Evolutionary conservation across 2,113 vertebrate species (phyloP), one percentile per base, ranked within the genome.

Genomic region (Pampusana beccarii): DNA sequence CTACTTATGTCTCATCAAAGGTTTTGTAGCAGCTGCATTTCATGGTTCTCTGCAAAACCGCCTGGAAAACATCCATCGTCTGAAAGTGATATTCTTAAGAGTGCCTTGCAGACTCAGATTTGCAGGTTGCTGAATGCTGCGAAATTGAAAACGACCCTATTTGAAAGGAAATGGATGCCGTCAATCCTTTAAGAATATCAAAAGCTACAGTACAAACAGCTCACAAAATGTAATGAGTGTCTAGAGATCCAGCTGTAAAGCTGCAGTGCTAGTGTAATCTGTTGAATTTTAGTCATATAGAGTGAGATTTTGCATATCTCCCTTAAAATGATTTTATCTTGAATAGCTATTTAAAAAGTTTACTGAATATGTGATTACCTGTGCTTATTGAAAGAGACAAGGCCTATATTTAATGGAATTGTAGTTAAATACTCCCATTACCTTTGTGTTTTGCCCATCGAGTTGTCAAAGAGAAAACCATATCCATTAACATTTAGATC

Each of bases 1-100:
- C 97, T 97, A 84, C 96, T 97, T 95, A 95, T 17, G 88, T 77
- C 79, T 97, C 97, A 97, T 98, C 97, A 98, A 96, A 98, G 92
- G 64, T 93, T 97, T 97, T 38, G 42, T 91, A 96, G 94, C 94
- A 95, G 97, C 92, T 96, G 96, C 87, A 86, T 95, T 97, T 97
- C 93, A 85, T 90, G 95, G 74, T 95, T 98, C 80, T 97, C 40
- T 84, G 61, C 86, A 95, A 97, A 97, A 93, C 92, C 97, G 97
- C 96, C 97, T 96, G 97, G 90, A 96, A 92, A 90, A 95, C 86
- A 95, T 93, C 88, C 31, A 19, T 95, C 57, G 53, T 97, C 96
- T 96, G 97, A 97, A 95, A 98, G 88, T 90, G 95, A 92, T 96
- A 97, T 95, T 96, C 93, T 84, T 92, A 92, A 77, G 84, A 89